These are phyloP conservation scores for Hemistola chrysoprasaria DNA, from an alignment of 2,888 invertebrate species.

Conservation along the genomic window DNA sequence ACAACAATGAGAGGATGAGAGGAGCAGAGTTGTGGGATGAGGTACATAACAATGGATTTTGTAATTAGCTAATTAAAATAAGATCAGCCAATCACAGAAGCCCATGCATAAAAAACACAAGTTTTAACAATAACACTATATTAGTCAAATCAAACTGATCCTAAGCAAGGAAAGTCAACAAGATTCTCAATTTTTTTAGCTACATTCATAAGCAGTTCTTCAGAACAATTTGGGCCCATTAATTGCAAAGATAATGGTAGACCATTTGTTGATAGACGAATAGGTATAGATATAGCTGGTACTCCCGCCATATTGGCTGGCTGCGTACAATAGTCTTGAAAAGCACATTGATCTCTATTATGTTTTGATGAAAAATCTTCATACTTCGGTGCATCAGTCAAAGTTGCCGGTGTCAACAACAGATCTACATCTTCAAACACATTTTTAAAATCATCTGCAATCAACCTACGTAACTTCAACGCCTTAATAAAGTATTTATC, in stretches of 20 bases:
- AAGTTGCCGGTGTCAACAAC: constrained; percentile 95
- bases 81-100: too few relatives aligned
- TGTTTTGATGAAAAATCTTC: constrained; percentile 89
- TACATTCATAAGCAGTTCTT: constrained; percentile 87
- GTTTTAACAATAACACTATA: not conserved
- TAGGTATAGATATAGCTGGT: constrained; percentile 94
- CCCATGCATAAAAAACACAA: too few relatives aligned
- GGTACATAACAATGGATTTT: too few relatives aligned
- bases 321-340: constrained; percentile 97
- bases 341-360: constrained; percentile 92
- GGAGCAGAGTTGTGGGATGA: too few relatives aligned
- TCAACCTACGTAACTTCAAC: constrained; percentile 92
- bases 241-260: constrained; percentile 94
- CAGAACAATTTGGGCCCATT: constrained; percentile 91
- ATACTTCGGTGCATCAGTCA: constrained; percentile 91
- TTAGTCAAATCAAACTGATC: constrained; percentile 14
- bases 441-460: constrained; percentile 91
- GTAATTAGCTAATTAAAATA: too few relatives aligned
- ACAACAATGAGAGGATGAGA: too few relatives aligned
- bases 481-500: constrained; percentile 95
- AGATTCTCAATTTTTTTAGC: constrained; percentile 91
- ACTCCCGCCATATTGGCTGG: constrained; percentile 98
- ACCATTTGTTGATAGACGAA: constrained; percentile 86
- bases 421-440: constrained; percentile 90
- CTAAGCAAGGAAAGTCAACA: constrained; percentile 83